Base-by-base conservation (phyloP, 2,888 invertebrate species). In the Bombyx huttoni region DNA sequence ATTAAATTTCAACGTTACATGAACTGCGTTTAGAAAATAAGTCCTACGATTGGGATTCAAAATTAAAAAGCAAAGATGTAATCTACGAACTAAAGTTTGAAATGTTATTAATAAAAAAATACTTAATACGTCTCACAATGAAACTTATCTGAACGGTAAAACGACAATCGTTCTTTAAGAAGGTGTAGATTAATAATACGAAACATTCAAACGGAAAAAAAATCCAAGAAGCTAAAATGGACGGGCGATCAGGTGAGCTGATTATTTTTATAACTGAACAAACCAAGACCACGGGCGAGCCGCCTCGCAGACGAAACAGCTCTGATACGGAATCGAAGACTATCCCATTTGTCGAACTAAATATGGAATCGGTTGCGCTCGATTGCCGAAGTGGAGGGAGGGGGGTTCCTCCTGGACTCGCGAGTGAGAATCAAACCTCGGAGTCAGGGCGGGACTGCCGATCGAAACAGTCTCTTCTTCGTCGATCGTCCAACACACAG, bases 371-470 rank as follows among this genome's bases (percentile, higher is more conserved):
- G 78, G 50, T 52, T 61, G 60, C 59, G 67, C 63, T 59, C 62
- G 58, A 57, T 59, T 55, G 50, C 52, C 56, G 54, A 52, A 62
- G 58, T 59, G 59, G 58, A 53, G 56, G 58, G 53, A 59, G 56
- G 62, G 62, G 56, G 61, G 54, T 55, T 58, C 60, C 63, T 68
- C 69, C 75, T 74, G 81, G 78, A 75, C 63, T 65, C 63, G 57
- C 60, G 68, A 65, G 73, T 61, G 69, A 73, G 74, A 68, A 64
- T 74, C 66, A 67, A 60, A 69, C 58, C 73, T 82, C 82, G 78
- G 85, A 88, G 87, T 86, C 85, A 82, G 86, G 86, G 84, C 81
- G 83, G 82, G 85, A 86, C 86, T 84, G 79, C 81, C 81, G 82
- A 81, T 70, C 80, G 78, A 77, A 77, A 73, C 83, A 85, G 87